phyloP scores from a whole-genome alignment of 2,888 invertebrate genomes.

The Tolmerus cingulatus region DNA sequence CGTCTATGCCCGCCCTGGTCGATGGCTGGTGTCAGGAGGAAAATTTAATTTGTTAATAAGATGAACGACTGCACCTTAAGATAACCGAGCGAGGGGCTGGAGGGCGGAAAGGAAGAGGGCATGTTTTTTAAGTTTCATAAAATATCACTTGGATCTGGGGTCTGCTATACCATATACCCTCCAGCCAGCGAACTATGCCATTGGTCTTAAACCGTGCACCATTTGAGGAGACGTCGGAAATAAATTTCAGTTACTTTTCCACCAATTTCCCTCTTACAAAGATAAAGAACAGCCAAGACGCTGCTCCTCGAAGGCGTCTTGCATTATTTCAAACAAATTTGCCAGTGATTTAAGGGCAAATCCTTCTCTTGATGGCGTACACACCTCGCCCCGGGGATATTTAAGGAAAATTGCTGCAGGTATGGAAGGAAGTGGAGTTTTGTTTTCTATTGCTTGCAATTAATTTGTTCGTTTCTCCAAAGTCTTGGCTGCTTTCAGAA shows the following conservation, averaged over 20 bases:
- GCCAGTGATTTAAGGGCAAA: not conserved
- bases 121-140: not conserved
- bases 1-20: not conserved
- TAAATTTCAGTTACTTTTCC: not conserved
- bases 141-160: not conserved
- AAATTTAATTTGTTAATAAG: conserved; percentile 38
- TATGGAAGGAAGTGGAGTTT: not conserved
- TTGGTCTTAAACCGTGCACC: not conserved
- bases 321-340: not conserved
- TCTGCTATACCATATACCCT: not conserved
- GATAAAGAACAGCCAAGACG: not conserved
- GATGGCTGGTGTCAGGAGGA: conserved; percentile 11
- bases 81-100: not conserved
- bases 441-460: not conserved
- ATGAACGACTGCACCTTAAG: conserved; percentile 28
- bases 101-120: not conserved
- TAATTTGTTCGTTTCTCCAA: not conserved
- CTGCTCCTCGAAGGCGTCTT: not conserved
- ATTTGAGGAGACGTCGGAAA: not conserved
- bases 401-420: not conserved
- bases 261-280: not conserved
- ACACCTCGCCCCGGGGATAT: not conserved
- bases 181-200: not conserved
- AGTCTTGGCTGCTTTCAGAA: not conserved
- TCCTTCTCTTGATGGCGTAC: not conserved